Base-by-base conservation (phyloP, 1,140 invertebrate genomes). In the Lordiphosa stackelbergi region DNA sequence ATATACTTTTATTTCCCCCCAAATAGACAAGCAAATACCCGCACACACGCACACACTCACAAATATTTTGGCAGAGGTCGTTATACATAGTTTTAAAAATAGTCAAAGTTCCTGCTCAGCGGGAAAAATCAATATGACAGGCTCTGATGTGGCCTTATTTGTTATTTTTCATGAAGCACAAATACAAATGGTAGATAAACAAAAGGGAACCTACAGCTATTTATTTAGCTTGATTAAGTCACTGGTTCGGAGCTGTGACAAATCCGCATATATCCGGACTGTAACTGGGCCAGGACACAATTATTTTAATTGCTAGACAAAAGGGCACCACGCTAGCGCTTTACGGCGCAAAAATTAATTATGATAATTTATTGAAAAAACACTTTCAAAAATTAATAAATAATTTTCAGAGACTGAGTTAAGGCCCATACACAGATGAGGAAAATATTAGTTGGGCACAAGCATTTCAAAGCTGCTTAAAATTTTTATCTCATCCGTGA, bases 211-310 rank as follows among this genome's bases (percentile, higher is more conserved):
- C 19, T 19, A 28, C 11, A 52, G 49, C 45, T 63, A 58, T 73
- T 73, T 73, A 63, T 48, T 41, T 51, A 38, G 63, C 57, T 54
- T 73, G 70, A 73, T 73, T 73, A 49, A 62, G 57, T 70, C 63
- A 58, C 73, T 37, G 62, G 57, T 62, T 57, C 34, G 49, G 52
- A 63, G 42, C 31, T 56, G 45, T 56, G 43, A 45, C 28, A 42
- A 53, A 66, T 70, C 55, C 69, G 55, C 53, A 19, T 31, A 49
- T 43, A 52, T 38, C 52, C 42, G 36, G 40, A 40, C 6, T 24
- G 43, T 36, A 48, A 34, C 37, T 49, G 40, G 51, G 53, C 40
- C 56, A 34, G 43, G 49, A 66, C 65, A 31, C 28, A 31, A 31
- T 31, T 31, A 31, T 31, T 31, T 31, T 31, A 31, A 31, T 31